phyloP scores from a whole-genome alignment of 2,888 invertebrate species.

The Drosophila kuntzei region DNA sequence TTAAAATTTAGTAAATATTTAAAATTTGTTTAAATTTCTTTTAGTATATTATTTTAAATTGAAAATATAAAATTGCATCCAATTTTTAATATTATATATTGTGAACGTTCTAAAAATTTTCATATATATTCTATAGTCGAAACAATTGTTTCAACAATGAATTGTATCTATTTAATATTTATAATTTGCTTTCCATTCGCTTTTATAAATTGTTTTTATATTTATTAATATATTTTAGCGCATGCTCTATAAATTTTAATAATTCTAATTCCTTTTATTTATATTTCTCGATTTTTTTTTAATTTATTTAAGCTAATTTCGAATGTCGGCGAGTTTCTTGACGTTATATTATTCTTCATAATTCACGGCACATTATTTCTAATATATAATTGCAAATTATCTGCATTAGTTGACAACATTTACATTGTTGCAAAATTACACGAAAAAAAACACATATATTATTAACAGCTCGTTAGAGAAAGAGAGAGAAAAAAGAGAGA shows the following conservation, averaged over 20 bases:
- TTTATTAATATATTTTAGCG: neutral
- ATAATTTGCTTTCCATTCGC: too few relatives aligned
- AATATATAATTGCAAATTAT: constrained; percentile 52
- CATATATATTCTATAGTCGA: too few relatives aligned
- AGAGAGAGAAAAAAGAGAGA: constrained; percentile 4
- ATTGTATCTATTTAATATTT: too few relatives aligned
- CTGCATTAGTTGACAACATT: constrained; percentile 50
- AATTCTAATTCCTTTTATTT: neutral
- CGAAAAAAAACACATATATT: constrained; percentile 43
- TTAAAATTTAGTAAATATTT: too few relatives aligned
- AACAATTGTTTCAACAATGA: too few relatives aligned
- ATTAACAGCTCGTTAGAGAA: constrained; percentile 60
- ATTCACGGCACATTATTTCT: constrained; percentile 19
- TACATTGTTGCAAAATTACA: constrained; percentile 49
- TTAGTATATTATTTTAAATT: too few relatives aligned
- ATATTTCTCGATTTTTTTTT: neutral
- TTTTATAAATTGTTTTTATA: neutral
- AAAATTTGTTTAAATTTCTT: too few relatives aligned
- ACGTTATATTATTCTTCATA: constrained; percentile 8
- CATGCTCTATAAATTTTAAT: neutral
- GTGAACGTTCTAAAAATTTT: too few relatives aligned
- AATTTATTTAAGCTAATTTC: neutral
- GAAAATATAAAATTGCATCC: too few relatives aligned
- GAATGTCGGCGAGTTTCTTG: neutral
- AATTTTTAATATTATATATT: too few relatives aligned